Conservation (phyloP, 2,113 vertebrate genomes). For the Myotis davidii region DNA sequence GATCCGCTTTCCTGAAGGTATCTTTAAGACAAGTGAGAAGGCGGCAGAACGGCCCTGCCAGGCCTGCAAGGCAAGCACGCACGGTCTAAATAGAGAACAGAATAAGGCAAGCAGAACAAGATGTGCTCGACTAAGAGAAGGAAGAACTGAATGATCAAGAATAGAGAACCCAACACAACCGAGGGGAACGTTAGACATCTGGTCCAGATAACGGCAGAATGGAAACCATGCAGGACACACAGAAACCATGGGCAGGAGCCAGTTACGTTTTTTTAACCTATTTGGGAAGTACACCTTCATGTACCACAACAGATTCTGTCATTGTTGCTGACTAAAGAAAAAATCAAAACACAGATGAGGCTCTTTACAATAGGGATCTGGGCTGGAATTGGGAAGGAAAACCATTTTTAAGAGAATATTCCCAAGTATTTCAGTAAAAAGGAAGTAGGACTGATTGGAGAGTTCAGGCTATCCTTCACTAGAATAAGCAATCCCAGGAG, state of each 20-base stretch:
- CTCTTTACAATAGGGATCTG: not conserved
- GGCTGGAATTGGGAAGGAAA: not conserved
- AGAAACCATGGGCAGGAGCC: not conserved
- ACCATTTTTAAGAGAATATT: not conserved
- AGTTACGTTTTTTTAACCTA: not conserved
- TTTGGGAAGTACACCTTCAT: not conserved
- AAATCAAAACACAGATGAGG: conserved; percentile 9
- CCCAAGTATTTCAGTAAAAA: conserved; percentile 13
- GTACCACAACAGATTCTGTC: not conserved
- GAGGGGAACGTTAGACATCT: not conserved
- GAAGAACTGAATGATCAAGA: conserved; percentile 41
- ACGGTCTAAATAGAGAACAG: conserved; percentile 62
- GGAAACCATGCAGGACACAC: not conserved
- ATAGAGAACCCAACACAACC: not conserved
- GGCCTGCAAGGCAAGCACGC: conserved; percentile 51
- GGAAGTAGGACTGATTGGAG: not conserved
- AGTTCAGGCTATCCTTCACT: not conserved
- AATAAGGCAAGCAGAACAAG: conserved; percentile 63
- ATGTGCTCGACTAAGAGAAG: conserved; percentile 55
- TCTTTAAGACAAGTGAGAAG: conserved; percentile 72
- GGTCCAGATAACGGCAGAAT: not conserved
- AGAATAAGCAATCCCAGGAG: not conserved
- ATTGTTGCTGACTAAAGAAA: not conserved
- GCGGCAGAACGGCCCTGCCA: conserved; percentile 65
- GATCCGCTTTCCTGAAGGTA: conserved; percentile 68